A percentile compares a stretch with the other conserved stretches of the same genome.
Conservation (phyloP, 1,140 invertebrate genomes). For the Delia radicum region DNA sequence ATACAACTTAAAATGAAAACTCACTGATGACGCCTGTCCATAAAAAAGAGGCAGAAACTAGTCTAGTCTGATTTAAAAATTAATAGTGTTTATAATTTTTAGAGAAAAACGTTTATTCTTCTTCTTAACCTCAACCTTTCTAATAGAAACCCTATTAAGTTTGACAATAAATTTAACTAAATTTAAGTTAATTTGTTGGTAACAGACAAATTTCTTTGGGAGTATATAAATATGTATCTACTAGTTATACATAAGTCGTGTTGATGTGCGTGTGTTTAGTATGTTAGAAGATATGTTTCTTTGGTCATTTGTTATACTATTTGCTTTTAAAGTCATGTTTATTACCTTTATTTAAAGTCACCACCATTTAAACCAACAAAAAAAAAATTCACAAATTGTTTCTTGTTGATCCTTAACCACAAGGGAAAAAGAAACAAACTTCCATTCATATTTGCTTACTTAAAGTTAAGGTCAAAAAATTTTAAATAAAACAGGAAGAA, state of each 20-base stretch:
- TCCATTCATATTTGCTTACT: not conserved
- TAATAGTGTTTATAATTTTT: too few species aligned
- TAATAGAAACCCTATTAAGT: too few species aligned
- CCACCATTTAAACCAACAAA: slow-evolving; percentile 17
- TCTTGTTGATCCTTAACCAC: slow-evolving; percentile 17
- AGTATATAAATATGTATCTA: too few species aligned
- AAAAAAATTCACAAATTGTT: slow-evolving; percentile 6
- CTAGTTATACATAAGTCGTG: not conserved
- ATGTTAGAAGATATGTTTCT: not conserved
- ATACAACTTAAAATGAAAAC: too few species aligned
- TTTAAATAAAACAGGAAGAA: not conserved
- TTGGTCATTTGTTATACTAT: not conserved
- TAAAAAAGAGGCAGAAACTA: too few species aligned
- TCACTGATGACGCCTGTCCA: too few species aligned
- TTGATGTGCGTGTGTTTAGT: not conserved
- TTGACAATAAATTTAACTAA: too few species aligned
- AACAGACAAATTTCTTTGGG: not conserved
- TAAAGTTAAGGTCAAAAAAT: not conserved
- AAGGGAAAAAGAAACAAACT: not conserved
- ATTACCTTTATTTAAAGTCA: not conserved
- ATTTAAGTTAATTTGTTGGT: too few species aligned
- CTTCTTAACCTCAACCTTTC: too few species aligned
- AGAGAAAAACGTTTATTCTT: too few species aligned
- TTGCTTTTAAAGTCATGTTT: not conserved
- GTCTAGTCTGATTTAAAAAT: too few species aligned